A percentile compares a stretch with the other conserved stretches of the same genome.
These are phyloP conservation scores for Xerus inauris DNA, from an alignment of 2,113 vertebrate genomes.

Conservation along the genomic window DNA sequence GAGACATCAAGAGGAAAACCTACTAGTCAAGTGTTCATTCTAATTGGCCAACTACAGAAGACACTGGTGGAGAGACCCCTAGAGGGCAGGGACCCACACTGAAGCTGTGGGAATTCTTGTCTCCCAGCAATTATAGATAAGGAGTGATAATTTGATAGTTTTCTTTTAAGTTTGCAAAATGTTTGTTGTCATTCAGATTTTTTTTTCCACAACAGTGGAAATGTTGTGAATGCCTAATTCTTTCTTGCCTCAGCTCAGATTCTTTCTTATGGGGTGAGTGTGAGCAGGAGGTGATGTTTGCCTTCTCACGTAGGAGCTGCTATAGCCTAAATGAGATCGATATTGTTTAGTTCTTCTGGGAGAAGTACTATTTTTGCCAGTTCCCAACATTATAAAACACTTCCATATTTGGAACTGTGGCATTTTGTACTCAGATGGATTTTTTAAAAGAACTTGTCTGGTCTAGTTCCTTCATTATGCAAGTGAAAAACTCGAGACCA, in stretches of 20 bases:
- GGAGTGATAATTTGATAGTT: not conserved
- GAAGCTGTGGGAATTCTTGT: not conserved
- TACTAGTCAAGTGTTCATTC: not conserved
- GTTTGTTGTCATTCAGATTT: not conserved
- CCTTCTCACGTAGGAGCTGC: not conserved
- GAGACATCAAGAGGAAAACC: not conserved
- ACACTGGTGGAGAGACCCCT: rapidly evolving
- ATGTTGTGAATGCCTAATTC: not conserved
- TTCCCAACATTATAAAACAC: slow-evolving; percentile 33
- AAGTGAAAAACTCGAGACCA: slow-evolving; percentile 12
- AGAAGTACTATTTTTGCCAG: slow-evolving; percentile 56
- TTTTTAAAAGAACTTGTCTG: slow-evolving; percentile 39
- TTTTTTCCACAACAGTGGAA: not conserved
- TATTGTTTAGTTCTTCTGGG: slow-evolving; percentile 33
- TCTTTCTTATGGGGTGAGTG: not conserved
- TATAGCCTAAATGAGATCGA: not conserved
- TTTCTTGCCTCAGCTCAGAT: not conserved
- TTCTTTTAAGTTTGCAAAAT: not conserved
- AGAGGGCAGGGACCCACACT: rapidly evolving
- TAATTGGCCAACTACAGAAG: not conserved
- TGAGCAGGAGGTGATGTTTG: not conserved
- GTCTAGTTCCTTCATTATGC: slow-evolving; percentile 23
- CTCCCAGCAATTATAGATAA: not conserved
- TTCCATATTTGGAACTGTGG: slow-evolving; percentile 58
- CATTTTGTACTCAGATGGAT: slow-evolving; percentile 48